Base-by-base conservation (phyloP, 2,113 vertebrate genomes). In the Scopus umbretta region DNA sequence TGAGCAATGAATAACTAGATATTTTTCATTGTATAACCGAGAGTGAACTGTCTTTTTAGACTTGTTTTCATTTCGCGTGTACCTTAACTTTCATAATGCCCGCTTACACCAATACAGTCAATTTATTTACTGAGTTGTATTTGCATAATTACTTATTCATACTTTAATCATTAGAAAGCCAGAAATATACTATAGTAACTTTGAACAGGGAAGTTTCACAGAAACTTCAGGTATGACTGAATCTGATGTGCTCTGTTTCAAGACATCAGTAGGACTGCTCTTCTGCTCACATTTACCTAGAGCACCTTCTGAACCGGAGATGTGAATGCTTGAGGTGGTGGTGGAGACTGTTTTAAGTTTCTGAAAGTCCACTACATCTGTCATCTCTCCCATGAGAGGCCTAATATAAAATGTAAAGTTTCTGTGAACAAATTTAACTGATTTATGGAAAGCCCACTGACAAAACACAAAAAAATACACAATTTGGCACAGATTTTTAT, bases 1-100 rank as follows among this genome's bases (percentile, higher is more conserved):
- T 61, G 90, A 96, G 91, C 88, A 95, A 88, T 71, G 76, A 94
- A 88, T 56, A 95, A 86, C 72, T 84, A 96, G 83, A 92, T 10
- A 66, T 78, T 96, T 92, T 91, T 84, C 52, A 45, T 38, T 74
- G 80, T 74, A 61, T 87, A 78, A 53, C n/a, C 0, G 1, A 58
- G 71, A 93, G 7, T 34, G 26, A 90, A 81, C 56, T 75, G 76
- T 84, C 76, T 87, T 92, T 92, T 73, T 81, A 63, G 10, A 47
- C 92, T 91, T 87, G 68, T 75, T 87, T 94, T 92, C 13, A 68
- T 85, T 96, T 92, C 68, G 21, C 20, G 26, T 32, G 4, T 72
- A 81, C 72, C 65, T 89, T 81, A 92, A 84, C 58, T 80, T 79
- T 86, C 50, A 42, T 45, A 88, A 81, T 56, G 53, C 22, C 17